Evolutionary conservation across 1,140 invertebrate genomes (phyloP), one percentile per base, ranked within the genome.

Genomic region (Hycleus cichorii): DNA sequence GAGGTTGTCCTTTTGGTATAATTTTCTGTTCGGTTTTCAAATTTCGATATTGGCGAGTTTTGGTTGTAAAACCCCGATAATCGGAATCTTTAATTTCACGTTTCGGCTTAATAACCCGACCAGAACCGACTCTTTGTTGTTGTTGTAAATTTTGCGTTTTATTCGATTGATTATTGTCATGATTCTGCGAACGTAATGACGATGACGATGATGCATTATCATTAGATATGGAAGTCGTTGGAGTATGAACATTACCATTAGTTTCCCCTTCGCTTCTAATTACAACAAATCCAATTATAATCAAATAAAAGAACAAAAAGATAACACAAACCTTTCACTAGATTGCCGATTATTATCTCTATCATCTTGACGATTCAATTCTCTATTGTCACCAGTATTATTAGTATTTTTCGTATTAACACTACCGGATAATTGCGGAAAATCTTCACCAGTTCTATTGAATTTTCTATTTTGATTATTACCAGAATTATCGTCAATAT

Each of bases 51-150:
- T 69, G 64, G 9, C 69, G 59, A 11, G 62, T 64, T 58, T 68
- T 73, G 3, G 66, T 63, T 12, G 72, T 73, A 53, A 73, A 73
- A 9, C 72, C 72, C 39, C 62, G 64, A 50, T 70, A 70, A 48
- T 71, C 70, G 25, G 70, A 68, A 58, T 70, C 68, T 24, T 65
- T 65, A 27, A 69, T 64, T 58, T 70, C 68, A 6, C 60, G 55
- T 57, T 70, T 69, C 9, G 64, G 64, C 54, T 70, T 69, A 3
- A 66, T 39, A 25, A 70, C 57, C 18, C 71, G 52, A 12, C 71
- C 71, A 26, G 69, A 69, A 3, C 71, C 71, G 6, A 66, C 56
- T 7, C 60, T 49, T 12, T 49, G 55, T 49, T 67, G 60, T 52
- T 46, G 25, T 57, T 11, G 26, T 44, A 11, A 42, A 57, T 47